Percentiles rank a stretch among this genome's conserved stretches.
phyloP scores from a whole-genome alignment of 2,888 invertebrate species.

The Ornithoptera priamus region DNA sequence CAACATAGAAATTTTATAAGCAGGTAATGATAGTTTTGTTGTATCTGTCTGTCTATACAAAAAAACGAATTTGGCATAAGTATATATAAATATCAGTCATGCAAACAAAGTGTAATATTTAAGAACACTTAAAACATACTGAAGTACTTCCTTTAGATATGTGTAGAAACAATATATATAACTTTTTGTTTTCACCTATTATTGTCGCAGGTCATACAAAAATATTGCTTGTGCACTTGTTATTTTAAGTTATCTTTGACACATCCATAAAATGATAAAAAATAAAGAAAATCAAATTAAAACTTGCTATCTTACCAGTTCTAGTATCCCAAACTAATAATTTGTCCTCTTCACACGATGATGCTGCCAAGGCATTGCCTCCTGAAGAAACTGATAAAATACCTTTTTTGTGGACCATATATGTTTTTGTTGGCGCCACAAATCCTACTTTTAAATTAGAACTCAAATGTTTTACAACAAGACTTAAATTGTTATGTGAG shows the following conservation, averaged over 20 bases:
- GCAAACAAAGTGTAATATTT: too few relatives aligned
- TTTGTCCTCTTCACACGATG: constrained; percentile 80
- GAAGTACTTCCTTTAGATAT: too few relatives aligned
- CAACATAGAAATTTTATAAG: too few relatives aligned
- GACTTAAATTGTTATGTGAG: constrained; percentile 60
- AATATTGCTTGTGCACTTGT: too few relatives aligned
- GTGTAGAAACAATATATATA: too few relatives aligned
- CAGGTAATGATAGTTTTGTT: too few relatives aligned
- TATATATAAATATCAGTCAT: too few relatives aligned
- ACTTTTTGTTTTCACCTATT: too few relatives aligned
- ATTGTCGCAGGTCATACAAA: too few relatives aligned
- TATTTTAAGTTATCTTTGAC: not conserved
- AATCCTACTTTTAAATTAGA: constrained; percentile 72
- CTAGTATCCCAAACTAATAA: constrained; percentile 83
- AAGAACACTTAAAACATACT: too few relatives aligned
- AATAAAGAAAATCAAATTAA: constrained; percentile 32
- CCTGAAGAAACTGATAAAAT: constrained; percentile 81
- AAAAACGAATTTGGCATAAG: too few relatives aligned
- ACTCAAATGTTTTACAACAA: constrained; percentile 66
- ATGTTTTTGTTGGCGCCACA: constrained; percentile 73
- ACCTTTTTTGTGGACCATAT: constrained; percentile 69
- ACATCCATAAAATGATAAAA: not conserved
- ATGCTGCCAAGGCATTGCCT: constrained; percentile 81
- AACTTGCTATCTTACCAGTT: constrained; percentile 63
- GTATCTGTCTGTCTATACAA: too few relatives aligned